Conservation (phyloP, 2,888 invertebrate genomes). For the Augiades crinisus region DNA sequence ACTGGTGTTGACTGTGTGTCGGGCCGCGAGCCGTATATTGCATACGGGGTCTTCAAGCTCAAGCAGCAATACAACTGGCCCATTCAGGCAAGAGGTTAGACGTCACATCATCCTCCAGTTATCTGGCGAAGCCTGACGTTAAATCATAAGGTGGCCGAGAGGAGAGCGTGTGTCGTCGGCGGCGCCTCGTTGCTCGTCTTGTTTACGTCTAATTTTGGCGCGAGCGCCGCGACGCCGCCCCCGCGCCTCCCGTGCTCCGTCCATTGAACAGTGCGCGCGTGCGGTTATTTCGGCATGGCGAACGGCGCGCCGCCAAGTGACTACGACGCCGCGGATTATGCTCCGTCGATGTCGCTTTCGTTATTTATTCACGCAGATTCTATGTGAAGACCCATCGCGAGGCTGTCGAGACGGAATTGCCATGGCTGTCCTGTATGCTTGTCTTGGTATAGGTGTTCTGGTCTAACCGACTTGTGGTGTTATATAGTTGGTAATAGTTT, state of each 20-base stretch:
- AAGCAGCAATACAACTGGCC: too few relatives aligned
- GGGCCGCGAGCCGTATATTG: too few relatives aligned
- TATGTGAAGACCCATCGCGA: too few relatives aligned
- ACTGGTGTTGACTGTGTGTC: too few relatives aligned
- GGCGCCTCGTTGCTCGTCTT: slow-evolving; percentile 73
- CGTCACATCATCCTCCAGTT: not conserved
- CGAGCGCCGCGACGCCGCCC: slow-evolving; percentile 74
- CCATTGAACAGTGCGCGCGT: slow-evolving; percentile 75
- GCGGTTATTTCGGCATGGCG: slow-evolving; percentile 71
- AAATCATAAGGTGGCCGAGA: slow-evolving; percentile 35
- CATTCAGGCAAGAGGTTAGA: too few relatives aligned
- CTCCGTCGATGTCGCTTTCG: slow-evolving; percentile 27
- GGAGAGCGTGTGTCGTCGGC: slow-evolving; percentile 35
- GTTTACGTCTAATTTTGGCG: slow-evolving; percentile 81
- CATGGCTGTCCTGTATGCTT: too few relatives aligned
- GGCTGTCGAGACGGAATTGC: too few relatives aligned
- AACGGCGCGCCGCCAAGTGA: slow-evolving; percentile 46
- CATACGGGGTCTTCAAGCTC: too few relatives aligned
- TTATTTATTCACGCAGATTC: too few relatives aligned
- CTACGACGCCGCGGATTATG: slow-evolving; percentile 31
- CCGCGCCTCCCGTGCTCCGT: slow-evolving; percentile 56
- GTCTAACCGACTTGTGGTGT: too few relatives aligned
- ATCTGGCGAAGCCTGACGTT: not conserved
- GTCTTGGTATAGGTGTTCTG: too few relatives aligned
- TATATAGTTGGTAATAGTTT: too few relatives aligned